Evolutionary conservation across 1,140 invertebrate species (phyloP), one percentile per base, ranked within the genome.

Genomic region (Holotrichia oblita): DNA sequence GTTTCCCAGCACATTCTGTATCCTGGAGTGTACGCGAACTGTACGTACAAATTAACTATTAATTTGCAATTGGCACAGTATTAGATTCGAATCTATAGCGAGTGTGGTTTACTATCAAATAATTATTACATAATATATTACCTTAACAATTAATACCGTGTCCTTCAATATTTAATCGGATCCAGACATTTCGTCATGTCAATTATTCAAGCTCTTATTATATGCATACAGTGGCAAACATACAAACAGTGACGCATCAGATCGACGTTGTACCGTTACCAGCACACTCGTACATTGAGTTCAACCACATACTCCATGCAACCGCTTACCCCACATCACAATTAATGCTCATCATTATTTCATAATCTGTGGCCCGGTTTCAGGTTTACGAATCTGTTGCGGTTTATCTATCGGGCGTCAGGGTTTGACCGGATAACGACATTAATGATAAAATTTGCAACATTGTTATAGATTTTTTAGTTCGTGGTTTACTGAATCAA

Each of bases 31-130:
- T 69, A 27, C 61, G 27, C 12, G 20, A 69, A 17, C 22, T 14
- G 61, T 24, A 22, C 20, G 20, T 24, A 69, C 61, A 69, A 69
- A 69, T 69, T 69, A 69, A 69, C 61, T 69, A 69, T 69, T 69
- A 69, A 69, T 69, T 69, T 69, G 61, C 61, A 69, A 69, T 69
- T 69, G 61, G 61, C 61, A 69, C 61, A 69, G 61, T 69, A 69
- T 69, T 69, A 69, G 61, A 69, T 69, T 69, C 27, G 61, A 69
- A 34, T 69, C 61, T 69, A 69, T 69, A 7, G 27, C 61, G 61
- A 14, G 61, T 69, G 61, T 14, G 61, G 61, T 69, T 69, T 69
- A 3, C 20, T 69, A 69, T 69, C 61, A 69, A 69, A 69, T 69
- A 22, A 69, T 69, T 69, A 69, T 69, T 34, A 69, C 61, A 69